These are phyloP conservation scores for Gracilinanus agilis DNA, from an alignment of 2,113 vertebrate species.

Conservation along the genomic window DNA sequence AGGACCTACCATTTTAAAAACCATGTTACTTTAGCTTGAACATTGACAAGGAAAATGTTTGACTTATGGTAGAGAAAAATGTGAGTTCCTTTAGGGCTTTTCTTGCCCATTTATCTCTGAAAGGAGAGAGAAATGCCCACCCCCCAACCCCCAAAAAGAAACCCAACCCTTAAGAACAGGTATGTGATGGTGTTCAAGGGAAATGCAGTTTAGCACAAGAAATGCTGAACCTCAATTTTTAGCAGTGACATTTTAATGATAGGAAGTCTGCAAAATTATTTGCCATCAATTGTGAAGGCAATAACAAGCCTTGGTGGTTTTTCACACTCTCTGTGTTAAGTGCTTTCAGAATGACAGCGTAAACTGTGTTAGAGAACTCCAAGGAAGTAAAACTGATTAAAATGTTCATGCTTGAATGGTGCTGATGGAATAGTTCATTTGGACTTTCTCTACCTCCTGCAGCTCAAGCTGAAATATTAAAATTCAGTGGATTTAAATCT, in stretches of 20 bases:
- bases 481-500: slow-evolving; percentile 94
- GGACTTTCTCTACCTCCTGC: slow-evolving; percentile 92
- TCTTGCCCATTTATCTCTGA: slow-evolving; percentile 74
- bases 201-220: slow-evolving; percentile 87
- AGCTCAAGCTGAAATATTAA: slow-evolving; percentile 94
- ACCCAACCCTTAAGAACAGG: slow-evolving; percentile 80
- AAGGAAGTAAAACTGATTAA: slow-evolving; percentile 94
- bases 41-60: slow-evolving; percentile 54
- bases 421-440: slow-evolving; percentile 93
- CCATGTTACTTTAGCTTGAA: slow-evolving; percentile 26
- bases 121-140: slow-evolving; percentile 68
- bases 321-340: slow-evolving; percentile 93
- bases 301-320: slow-evolving; percentile 92
- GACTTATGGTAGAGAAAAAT: slow-evolving; percentile 61
- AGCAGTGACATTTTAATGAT: slow-evolving; percentile 92
- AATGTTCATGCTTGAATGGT: slow-evolving; percentile 93
- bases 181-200: slow-evolving; percentile 81
- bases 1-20: slow-evolving; percentile 42
- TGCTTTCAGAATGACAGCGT: slow-evolving; percentile 92
- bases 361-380: slow-evolving; percentile 93
- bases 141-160: slow-evolving; percentile 59
- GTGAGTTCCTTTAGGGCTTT: slow-evolving; percentile 53
- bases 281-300: slow-evolving; percentile 93
- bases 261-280: slow-evolving; percentile 91
- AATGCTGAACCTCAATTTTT: slow-evolving; percentile 90